A percentile compares a stretch with the other conserved stretches of the same genome.
Conservation (phyloP, 2,797 vertebrate species). For the Propithecus deckenii region DNA sequence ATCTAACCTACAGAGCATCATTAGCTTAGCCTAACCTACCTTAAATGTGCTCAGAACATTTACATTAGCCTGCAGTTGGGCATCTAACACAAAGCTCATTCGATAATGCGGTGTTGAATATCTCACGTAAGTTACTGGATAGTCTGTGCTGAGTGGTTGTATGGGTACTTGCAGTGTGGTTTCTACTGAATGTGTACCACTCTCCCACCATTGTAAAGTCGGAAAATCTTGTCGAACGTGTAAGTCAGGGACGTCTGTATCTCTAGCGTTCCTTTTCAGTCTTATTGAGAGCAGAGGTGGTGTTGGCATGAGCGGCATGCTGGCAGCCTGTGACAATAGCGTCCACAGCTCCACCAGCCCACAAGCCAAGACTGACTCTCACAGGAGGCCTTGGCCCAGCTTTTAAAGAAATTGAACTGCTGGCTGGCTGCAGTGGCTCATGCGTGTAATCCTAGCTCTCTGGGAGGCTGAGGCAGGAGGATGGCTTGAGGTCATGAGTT, state of each 20-base stretch:
- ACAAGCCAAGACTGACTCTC: neutral
- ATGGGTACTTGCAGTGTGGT: neutral
- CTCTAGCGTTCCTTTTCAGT: neutral
- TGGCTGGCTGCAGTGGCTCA: neutral
- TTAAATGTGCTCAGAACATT: neutral
- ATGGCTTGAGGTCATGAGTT: neutral
- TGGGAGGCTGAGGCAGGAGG: neutral
- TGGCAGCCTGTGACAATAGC: neutral
- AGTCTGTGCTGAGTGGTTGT: neutral
- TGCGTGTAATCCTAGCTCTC: neutral
- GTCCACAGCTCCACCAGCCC: neutral
- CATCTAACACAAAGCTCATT: neutral
- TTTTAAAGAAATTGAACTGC: neutral
- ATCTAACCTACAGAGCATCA: neutral
- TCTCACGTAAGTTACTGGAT: neutral
- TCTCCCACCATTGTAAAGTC: neutral
- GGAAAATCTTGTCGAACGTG: neutral
- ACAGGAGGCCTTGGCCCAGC: neutral
- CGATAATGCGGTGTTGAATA: neutral
- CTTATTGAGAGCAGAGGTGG: neutral
- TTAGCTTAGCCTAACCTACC: neutral
- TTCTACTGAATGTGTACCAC: neutral
- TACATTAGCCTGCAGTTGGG: neutral
- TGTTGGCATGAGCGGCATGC: neutral
- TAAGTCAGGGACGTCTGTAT: neutral